Evolutionary conservation across 2,797 vertebrate species (phyloP).

Genomic region (Betta splendens): DNA sequence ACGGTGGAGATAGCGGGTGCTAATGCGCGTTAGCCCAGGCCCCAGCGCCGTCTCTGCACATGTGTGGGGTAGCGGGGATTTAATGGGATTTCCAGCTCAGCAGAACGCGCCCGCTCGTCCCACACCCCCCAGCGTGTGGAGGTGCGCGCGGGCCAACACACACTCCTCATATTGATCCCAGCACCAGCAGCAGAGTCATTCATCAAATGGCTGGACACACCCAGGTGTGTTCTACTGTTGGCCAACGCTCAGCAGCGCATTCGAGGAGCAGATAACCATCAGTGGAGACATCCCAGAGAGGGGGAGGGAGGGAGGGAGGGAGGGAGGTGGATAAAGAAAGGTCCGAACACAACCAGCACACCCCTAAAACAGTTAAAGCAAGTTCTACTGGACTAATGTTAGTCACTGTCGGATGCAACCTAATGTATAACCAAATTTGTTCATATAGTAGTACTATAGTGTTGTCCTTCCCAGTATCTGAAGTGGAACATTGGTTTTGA

Average conservation of each 20-base stretch:
- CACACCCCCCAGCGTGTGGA: constrained; percentile 43
- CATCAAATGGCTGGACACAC: constrained; percentile 80
- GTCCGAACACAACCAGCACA: constrained; percentile 14
- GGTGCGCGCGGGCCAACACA: constrained; percentile 46
- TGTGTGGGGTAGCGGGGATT: constrained; percentile 62
- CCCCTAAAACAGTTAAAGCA: neutral
- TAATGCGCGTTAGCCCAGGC: constrained; percentile 58
- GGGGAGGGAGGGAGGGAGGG: constrained; percentile 18
- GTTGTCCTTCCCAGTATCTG: neutral
- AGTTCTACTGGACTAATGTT: neutral
- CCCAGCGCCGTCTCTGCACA: constrained; percentile 30
- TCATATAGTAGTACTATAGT: neutral
- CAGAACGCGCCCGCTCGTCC: constrained; percentile 72
- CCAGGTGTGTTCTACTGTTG: constrained; percentile 82
- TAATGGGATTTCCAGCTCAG: constrained; percentile 86
- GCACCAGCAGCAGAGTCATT: constrained; percentile 75
- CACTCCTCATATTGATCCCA: constrained; percentile 68
- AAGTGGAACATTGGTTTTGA: no score
- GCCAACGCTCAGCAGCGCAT: constrained; percentile 75
- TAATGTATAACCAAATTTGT: neutral
- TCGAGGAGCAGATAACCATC: constrained; percentile 70
- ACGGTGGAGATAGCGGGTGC: constrained; percentile 60
- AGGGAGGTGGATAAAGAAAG: constrained; percentile 18
- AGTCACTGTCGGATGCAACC: neutral
- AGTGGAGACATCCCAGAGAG: constrained; percentile 38